Conservation (phyloP, 2,797 vertebrate species). For the Tangara arthus region DNA sequence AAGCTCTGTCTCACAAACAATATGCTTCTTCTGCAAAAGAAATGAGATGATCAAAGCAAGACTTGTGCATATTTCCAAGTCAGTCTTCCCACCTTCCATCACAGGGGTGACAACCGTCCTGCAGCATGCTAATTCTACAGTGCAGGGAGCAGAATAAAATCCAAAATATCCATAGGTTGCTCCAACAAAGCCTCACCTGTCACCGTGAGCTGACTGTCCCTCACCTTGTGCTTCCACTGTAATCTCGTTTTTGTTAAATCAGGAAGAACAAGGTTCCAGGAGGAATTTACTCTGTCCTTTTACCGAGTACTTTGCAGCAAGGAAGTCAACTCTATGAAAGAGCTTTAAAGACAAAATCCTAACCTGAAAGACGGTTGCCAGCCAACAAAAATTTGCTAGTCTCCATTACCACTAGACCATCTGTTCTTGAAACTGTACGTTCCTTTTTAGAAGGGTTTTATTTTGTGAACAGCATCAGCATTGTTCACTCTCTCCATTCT, state of each 20-base stretch:
- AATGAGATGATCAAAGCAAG: constrained; percentile 11
- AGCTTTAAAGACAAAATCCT: constrained; percentile 38
- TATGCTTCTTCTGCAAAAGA: constrained; percentile 29
- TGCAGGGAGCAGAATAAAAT: background rate
- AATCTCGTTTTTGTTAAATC: background rate
- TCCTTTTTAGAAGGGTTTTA: constrained; percentile 34
- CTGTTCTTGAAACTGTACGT: constrained; percentile 1
- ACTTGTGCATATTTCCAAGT: background rate
- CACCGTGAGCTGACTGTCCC: rapidly evolving
- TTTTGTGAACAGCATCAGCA: constrained; percentile 8
- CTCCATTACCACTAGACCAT: constrained; percentile 29
- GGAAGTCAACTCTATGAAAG: background rate
- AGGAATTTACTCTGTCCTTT: background rate
- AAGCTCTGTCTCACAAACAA: constrained; percentile 56
- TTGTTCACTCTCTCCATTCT: background rate
- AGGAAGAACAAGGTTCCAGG: background rate
- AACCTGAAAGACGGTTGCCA: constrained; percentile 36
- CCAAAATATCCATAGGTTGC: background rate
- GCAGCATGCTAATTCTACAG: background rate
- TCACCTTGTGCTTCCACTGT: background rate
- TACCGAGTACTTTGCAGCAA: background rate
- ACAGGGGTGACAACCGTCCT: constrained; percentile 20
- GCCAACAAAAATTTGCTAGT: constrained; percentile 34
- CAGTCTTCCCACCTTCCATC: constrained; percentile 37
- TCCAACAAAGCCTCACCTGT: background rate